These are phyloP conservation scores for Napeogenes inachia DNA, from an alignment of 2,888 invertebrate species.

Conservation along the genomic window DNA sequence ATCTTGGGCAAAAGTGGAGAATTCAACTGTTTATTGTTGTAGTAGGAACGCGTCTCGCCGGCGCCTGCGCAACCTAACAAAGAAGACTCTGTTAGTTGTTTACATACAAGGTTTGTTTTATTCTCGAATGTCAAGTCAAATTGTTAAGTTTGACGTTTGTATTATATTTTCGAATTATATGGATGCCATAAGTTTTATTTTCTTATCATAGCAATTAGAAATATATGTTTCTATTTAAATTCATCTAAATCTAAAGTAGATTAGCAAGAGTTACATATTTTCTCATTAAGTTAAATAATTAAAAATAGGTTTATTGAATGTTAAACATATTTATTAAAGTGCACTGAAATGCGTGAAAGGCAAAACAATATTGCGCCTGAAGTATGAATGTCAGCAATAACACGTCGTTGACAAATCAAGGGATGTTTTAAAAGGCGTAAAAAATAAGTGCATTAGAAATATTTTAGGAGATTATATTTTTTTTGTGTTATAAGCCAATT, in stretches of 20 bases:
- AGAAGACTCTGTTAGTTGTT: constrained; percentile 38
- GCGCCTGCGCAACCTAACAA: constrained; percentile 42
- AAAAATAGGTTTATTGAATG: background rate
- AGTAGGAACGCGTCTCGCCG: constrained; percentile 38
- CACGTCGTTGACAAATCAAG: constrained; percentile 1
- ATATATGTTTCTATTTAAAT: too few species aligned
- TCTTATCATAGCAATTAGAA: background rate
- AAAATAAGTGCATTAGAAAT: background rate
- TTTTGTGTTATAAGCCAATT: too few species aligned
- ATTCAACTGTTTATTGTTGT: constrained; percentile 34
- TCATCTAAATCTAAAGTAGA: too few species aligned
- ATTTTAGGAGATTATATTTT: background rate
- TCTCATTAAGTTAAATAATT: too few species aligned
- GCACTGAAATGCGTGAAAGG: background rate
- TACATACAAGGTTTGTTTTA: constrained; percentile 39
- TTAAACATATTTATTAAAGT: background rate
- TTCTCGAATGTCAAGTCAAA: constrained; percentile 32
- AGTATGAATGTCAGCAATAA: constrained; percentile 45
- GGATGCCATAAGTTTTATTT: background rate
- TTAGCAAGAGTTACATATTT: too few species aligned
- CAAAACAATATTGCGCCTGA: constrained; percentile 26
- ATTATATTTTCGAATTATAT: constrained; percentile 21
- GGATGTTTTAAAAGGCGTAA: background rate
- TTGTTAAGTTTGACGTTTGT: constrained; percentile 21
- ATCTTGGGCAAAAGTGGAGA: constrained; percentile 26